A percentile compares a stretch with the other conserved stretches of the same genome.
phyloP scores from a whole-genome alignment of 2,888 invertebrate species.

The Limnephilus auricula region DNA sequence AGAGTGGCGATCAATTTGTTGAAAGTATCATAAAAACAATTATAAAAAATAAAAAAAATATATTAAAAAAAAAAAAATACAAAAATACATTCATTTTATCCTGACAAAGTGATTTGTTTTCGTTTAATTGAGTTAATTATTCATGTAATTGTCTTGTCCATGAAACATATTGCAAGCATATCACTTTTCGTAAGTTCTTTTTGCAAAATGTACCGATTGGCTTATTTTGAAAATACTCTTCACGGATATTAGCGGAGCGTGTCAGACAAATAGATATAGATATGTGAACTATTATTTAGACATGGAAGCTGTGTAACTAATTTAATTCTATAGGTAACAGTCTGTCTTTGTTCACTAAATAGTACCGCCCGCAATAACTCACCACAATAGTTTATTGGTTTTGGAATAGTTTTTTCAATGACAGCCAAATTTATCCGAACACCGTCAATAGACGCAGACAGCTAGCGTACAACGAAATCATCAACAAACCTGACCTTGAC shows the following conservation, averaged over 20 bases:
- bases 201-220: background rate
- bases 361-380: background rate
- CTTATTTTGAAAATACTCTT: background rate
- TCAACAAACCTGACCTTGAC: conserved; percentile 4
- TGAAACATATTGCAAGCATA: too few species aligned
- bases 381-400: background rate
- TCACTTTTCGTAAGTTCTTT: too few species aligned
- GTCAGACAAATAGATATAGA: background rate
- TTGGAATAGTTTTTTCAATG: background rate
- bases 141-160: too few species aligned
- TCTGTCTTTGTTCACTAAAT: background rate
- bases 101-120: too few species aligned
- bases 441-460: conserved; percentile 3
- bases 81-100: too few species aligned
- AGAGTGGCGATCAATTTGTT: too few species aligned
- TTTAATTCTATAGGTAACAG: background rate
- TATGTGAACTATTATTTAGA: background rate
- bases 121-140: too few species aligned
- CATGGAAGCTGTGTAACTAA: background rate
- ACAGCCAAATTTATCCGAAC: background rate
- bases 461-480: background rate
- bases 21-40: too few species aligned
- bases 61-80: too few species aligned
- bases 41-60: too few species aligned
- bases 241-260: background rate